phyloP scores from a whole-genome alignment of 2,113 vertebrate genomes.

The Tichodroma muraria region DNA sequence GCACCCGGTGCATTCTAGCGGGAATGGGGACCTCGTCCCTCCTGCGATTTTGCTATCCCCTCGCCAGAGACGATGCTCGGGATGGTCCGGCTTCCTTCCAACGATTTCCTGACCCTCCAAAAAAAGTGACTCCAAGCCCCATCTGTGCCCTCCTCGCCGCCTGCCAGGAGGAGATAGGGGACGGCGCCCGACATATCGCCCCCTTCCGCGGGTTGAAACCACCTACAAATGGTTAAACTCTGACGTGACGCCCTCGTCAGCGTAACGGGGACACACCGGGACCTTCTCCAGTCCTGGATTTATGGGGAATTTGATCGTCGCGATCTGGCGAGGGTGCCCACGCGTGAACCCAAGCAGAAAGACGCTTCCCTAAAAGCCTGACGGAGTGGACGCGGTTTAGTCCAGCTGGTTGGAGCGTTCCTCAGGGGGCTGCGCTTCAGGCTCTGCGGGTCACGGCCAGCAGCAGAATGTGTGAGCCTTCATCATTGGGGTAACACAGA shows the following conservation, averaged over 20 bases:
- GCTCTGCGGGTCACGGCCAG: not conserved
- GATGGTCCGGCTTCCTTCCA: not conserved
- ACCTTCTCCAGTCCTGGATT: not conserved
- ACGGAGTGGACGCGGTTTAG: fast-evolving
- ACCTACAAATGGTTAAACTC: conserved; percentile 46
- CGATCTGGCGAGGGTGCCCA: not conserved
- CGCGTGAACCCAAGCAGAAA: not conserved
- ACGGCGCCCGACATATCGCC: not conserved
- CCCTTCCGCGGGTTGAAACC: not conserved
- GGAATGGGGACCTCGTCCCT: fast-evolving
- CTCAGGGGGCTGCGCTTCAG: not conserved
- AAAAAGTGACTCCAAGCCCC: not conserved
- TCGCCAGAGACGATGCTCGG: not conserved
- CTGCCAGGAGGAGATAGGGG: not conserved
- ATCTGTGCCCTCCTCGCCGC: not conserved
- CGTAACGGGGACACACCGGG: not conserved
- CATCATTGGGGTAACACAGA: too few relatives aligned
- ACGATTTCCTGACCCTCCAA: not conserved
- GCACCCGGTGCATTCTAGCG: fast-evolving
- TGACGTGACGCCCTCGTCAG: conserved; percentile 30
- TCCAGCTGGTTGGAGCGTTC: not conserved
- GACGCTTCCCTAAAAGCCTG: not conserved
- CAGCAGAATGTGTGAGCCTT: not conserved
- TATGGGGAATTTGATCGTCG: not conserved
- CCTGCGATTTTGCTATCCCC: not conserved